Evolutionary conservation across 1,140 invertebrate species (phyloP), one percentile per base, ranked within the genome.

Genomic region (Drosophila subobscura): DNA sequence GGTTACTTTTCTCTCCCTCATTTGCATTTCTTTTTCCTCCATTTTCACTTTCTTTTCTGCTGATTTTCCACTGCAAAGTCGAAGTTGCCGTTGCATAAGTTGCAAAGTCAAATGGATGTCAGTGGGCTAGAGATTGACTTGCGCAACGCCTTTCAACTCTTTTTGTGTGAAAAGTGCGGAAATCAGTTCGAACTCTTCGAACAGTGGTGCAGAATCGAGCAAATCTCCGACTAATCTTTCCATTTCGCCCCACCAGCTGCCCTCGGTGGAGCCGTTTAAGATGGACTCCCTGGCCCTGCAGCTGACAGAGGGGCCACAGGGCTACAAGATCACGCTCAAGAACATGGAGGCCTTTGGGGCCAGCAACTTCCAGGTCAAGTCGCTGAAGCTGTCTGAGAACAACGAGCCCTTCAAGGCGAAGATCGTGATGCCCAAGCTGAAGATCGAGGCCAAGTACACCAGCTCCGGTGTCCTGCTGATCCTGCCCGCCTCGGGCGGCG

Each of bases 391-490:
- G 27, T 92, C 92, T 65, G 92, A 93, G 58, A 92, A 92, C 8
- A 93, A 92, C 10, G 93, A 93, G 89, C 94, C 95, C 33, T 95
- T 96, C 81, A 93, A 95, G 84, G 94, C 94, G 6, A 92, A 92
- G 74, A 92, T 96, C 45, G 91, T 93, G 70, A 94, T 95, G 89
- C 95, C 95, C n/a, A 92, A 93, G 64, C 92, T 96, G 77, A 93
- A 93, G 77, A 94, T 96, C 70, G 93, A 94, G 72, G 93, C 95
- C 2, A 93, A 94, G 77, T 96, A 96, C 90, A 93, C 93, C n/a
- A 95, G 95, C 79, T 94, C 94, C 51, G 95, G 95, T 0, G 93
- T 95, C 4, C 90, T 96, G 22, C 93, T 96, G 51, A 95, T 96
- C 52, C 92, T 96, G 40, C 95, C 95, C 8, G 95, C 95, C 4